phyloP scores from a whole-genome alignment of 1,140 invertebrate species.

The Delia radicum region DNA sequence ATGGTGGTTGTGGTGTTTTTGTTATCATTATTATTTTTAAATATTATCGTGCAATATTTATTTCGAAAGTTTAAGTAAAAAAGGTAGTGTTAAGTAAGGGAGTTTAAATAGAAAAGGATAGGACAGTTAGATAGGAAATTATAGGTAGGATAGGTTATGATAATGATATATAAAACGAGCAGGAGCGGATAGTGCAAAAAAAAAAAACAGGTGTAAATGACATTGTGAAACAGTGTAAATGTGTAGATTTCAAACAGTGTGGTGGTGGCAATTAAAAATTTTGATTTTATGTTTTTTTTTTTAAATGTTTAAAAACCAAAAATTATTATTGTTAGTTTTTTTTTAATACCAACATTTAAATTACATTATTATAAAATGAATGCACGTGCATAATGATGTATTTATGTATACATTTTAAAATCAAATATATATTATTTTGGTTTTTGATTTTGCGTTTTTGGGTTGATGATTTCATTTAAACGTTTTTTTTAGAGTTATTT shows the following conservation, averaged over 20 bases:
- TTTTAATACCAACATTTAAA: neutral
- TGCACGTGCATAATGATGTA: constrained; percentile 48
- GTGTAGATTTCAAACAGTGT: neutral
- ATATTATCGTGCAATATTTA: neutral
- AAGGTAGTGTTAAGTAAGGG: neutral
- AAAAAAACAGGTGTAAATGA: neutral
- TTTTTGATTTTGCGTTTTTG: constrained; percentile 33
- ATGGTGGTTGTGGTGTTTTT: constrained; percentile 3
- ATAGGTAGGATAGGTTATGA: neutral
- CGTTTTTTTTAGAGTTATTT: constrained; percentile 37
- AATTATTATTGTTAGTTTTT: neutral
- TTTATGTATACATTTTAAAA: constrained; percentile 50
- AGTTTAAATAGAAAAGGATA: neutral
- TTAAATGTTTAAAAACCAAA: neutral
- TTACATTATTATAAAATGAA: constrained; percentile 25
- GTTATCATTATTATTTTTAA: too few species aligned
- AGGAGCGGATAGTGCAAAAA: neutral
- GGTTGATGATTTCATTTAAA: constrained; percentile 36
- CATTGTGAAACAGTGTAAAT: constrained; percentile 9
- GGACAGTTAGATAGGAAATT: neutral
- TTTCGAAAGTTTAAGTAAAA: neutral
- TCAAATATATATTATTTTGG: neutral
- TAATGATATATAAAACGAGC: neutral
- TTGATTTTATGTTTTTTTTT: neutral
- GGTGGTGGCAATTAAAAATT: neutral